Evolutionary conservation across 1,140 invertebrate species (phyloP).

Genomic region (Lasioglossum albipes): DNA sequence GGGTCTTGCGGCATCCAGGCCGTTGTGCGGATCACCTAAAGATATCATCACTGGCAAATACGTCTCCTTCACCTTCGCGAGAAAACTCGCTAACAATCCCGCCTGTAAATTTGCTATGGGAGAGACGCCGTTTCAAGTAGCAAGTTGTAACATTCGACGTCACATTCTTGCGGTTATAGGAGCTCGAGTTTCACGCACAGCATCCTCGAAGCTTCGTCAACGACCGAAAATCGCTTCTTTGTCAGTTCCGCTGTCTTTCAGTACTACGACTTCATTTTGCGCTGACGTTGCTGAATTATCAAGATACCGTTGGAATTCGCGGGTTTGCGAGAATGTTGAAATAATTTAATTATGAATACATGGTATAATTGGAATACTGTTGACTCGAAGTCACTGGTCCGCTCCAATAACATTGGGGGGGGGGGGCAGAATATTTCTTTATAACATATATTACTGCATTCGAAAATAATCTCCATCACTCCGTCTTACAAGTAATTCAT

Average conservation of each 20-base stretch:
- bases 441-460: too few species aligned
- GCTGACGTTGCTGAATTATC: too few species aligned
- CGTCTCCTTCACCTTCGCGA: slow-evolving; percentile 20
- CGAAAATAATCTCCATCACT: too few species aligned
- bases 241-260: slow-evolving; percentile 45
- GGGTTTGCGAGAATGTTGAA: too few species aligned
- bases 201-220: slow-evolving; percentile 44
- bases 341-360: too few species aligned
- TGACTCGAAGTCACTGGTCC: too few species aligned
- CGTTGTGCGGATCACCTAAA: slow-evolving; percentile 49
- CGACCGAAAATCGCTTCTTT: slow-evolving; percentile 38
- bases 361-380: too few species aligned
- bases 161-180: slow-evolving; percentile 29
- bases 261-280: slow-evolving; percentile 50
- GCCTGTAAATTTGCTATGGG: slow-evolving; percentile 36
- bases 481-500: too few species aligned
- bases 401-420: too few species aligned
- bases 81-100: slow-evolving; percentile 29
- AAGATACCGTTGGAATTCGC: too few species aligned
- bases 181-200: slow-evolving; percentile 51
- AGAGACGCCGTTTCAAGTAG: slow-evolving; percentile 16
- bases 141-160: slow-evolving; percentile 22
- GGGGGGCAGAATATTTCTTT: too few species aligned
- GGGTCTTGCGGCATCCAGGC: slow-evolving; percentile 53
- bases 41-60: slow-evolving; percentile 35